Evolutionary conservation across 2,888 invertebrate genomes (phyloP).

Genomic region (Epistrophella euchroma): DNA sequence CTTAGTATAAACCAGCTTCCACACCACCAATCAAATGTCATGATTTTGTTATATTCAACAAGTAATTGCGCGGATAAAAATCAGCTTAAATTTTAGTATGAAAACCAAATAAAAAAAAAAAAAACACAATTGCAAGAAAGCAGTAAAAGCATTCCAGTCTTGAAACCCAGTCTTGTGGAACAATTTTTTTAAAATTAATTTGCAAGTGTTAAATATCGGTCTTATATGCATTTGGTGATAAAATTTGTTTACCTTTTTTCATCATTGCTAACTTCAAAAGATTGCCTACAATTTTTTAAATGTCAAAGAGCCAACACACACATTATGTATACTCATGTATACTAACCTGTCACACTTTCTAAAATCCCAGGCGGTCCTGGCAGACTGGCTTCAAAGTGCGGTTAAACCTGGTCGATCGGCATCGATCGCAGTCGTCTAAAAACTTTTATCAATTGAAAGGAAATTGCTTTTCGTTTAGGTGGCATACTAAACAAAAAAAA

Average conservation of each 20-base stretch:
- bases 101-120: background rate
- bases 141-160: background rate
- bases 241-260: background rate
- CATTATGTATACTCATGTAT: background rate
- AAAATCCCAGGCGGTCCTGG: slow-evolving; percentile 14
- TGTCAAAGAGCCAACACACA: background rate
- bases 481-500: background rate
- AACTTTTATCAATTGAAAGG: slow-evolving; percentile 43
- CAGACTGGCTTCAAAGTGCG: background rate
- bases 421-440: background rate
- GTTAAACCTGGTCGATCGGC: background rate
- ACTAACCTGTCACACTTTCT: slow-evolving; percentile 48
- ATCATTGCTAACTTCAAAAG: slow-evolving; percentile 5
- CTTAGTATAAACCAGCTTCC: background rate
- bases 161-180: slow-evolving; percentile 2
- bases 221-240: background rate
- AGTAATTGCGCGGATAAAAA: background rate
- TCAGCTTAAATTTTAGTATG: background rate
- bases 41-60: slow-evolving; percentile 12
- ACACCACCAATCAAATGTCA: background rate
- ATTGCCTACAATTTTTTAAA: slow-evolving; percentile 12
- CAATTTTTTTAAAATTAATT: background rate
- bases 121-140: background rate
- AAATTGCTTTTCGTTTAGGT: slow-evolving; percentile 31
- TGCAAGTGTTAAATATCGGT: background rate